Conservation (phyloP, 2,888 invertebrate genomes). For the Drosophila ustulata region DNA sequence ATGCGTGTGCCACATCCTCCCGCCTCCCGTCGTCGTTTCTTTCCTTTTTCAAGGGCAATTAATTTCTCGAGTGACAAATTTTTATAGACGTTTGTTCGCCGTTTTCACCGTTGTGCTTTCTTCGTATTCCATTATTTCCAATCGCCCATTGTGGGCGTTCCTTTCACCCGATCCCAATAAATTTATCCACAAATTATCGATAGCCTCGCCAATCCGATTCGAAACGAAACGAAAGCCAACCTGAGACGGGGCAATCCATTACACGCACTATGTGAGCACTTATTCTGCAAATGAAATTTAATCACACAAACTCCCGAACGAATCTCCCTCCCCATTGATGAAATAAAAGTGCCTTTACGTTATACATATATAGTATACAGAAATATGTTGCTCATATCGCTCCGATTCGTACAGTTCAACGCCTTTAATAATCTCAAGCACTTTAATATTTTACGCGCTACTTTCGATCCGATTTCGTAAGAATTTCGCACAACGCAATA, state of each 20-base stretch:
- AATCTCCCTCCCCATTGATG: slow-evolving; percentile 7
- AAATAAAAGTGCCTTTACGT: slow-evolving; percentile 6
- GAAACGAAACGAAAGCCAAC: not conserved
- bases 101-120: slow-evolving; percentile 28
- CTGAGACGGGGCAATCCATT: slow-evolving; percentile 42
- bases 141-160: slow-evolving; percentile 61
- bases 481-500: slow-evolving; percentile 7
- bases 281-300: slow-evolving; percentile 55
- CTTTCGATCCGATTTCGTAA: slow-evolving; percentile 5
- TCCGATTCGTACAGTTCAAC: slow-evolving; percentile 1
- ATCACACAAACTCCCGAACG: slow-evolving; percentile 42
- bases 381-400: not conserved
- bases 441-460: not conserved
- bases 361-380: not conserved
- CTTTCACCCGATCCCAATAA: slow-evolving; percentile 73
- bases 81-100: slow-evolving; percentile 74
- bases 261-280: slow-evolving; percentile 33
- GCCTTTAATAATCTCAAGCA: not conserved
- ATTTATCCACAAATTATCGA: slow-evolving; percentile 79
- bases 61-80: slow-evolving; percentile 84
- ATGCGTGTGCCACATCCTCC: slow-evolving; percentile 58
- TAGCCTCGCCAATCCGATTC: slow-evolving; percentile 16
- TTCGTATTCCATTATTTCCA: slow-evolving; percentile 50
- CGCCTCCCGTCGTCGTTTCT: slow-evolving; percentile 5
- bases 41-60: slow-evolving; percentile 84